phyloP scores from a whole-genome alignment of 2,113 vertebrate genomes.

The Phainopepla nitens region DNA sequence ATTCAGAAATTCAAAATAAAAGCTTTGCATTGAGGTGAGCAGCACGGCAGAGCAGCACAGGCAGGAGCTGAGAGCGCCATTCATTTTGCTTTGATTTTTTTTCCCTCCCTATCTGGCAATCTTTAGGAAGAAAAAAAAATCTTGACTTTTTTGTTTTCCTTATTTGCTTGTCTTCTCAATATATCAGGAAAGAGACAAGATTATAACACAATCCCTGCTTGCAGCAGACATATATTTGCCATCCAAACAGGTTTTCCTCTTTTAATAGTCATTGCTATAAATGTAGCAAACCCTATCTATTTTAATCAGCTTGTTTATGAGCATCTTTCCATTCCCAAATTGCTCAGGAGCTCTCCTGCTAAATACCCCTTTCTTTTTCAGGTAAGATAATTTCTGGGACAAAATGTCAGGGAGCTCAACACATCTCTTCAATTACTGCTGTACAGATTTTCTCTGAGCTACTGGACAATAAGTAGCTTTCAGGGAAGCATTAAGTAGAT shows the following conservation, averaged over 20 bases:
- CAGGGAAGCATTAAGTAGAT: slow-evolving; percentile 70
- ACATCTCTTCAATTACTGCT: slow-evolving; percentile 49
- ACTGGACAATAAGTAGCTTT: slow-evolving; percentile 67
- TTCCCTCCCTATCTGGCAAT: background rate
- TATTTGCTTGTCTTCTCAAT: slow-evolving; percentile 37
- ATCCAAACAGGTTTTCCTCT: background rate
- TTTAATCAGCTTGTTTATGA: slow-evolving; percentile 34
- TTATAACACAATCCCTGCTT: background rate
- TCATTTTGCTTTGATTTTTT: background rate
- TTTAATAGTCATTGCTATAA: slow-evolving; percentile 3
- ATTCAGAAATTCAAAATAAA: slow-evolving; percentile 37
- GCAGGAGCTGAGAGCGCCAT: accelerated
- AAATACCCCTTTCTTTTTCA: slow-evolving; percentile 7
- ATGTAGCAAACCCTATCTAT: background rate
- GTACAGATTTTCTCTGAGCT: slow-evolving; percentile 60
- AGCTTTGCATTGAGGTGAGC: background rate
- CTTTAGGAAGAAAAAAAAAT: background rate
- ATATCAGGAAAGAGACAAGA: slow-evolving; percentile 14
- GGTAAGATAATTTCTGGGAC: slow-evolving; percentile 51
- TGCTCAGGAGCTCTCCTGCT: background rate
- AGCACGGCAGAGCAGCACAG: background rate
- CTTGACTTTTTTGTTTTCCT: slow-evolving; percentile 40
- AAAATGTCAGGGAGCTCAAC: slow-evolving; percentile 26
- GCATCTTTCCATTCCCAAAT: background rate
- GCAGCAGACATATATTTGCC: background rate